Evolutionary conservation across 2,888 invertebrate genomes (phyloP), one percentile per base, ranked within the genome.

Genomic region (Perdita meconis): DNA sequence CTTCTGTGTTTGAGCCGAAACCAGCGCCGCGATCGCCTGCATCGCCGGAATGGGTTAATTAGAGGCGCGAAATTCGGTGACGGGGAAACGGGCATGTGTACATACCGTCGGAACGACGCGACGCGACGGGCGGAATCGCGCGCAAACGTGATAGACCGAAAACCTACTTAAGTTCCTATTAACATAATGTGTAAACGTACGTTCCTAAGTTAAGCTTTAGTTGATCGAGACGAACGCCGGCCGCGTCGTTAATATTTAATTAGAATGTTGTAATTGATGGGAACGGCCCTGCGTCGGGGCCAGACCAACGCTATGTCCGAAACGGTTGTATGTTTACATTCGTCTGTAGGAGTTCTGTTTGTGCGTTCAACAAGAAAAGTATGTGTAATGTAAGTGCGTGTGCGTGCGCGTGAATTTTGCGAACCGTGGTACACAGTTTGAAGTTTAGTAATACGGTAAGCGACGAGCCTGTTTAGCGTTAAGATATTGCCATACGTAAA

Each of bases 141-240:
- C 44, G 26, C 50, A 13, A 34, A 40, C 59, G 77, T 64, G 77
- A 69, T 60, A 60, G 50, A 51, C 55, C 47, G 59, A 60, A 38
- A 60, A 55, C 40, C 50, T 36, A 30, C 59, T 69, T 75, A 85
- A 89, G 88, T 90, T 89, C 89, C 89, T 90, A 90, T 82, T 85
- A 79, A 83, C 72, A 76, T 87, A 63, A 53, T 83, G 71, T 76
- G 80, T 78, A 78, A 82, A 81, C 75, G 72, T 84, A 86, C 72
- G 87, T 87, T 87, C 84, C 85, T 87, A 88, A 83, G 81, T 85
- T 82, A 85, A 88, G 89, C 88, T 88, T 88, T 83, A 86, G 81
- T 70, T 77, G 81, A 64, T 59, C 55, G 38, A 56, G 55, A 57
- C 30, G 30, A 30, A 36, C 16, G 51, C 60, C 50, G 67, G n/a